Percentiles rank a stretch among this genome's conserved stretches.
phyloP scores from a whole-genome alignment of 2,888 invertebrate genomes.

The Zelleria hepariella region DNA sequence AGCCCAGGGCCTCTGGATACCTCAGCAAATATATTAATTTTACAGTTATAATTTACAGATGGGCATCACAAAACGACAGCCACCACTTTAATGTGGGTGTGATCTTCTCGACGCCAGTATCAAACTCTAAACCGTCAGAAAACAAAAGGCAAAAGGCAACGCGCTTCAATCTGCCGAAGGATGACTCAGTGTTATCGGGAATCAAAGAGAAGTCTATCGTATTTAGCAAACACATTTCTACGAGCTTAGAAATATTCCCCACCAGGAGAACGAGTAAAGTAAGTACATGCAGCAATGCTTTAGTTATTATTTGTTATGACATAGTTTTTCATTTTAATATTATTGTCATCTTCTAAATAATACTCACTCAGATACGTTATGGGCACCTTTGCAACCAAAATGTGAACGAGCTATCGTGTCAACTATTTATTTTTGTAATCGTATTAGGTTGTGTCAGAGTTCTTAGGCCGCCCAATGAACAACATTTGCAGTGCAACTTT shows the following conservation, averaged over 20 bases:
- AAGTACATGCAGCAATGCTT: slow-evolving; percentile 10
- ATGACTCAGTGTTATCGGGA: slow-evolving; percentile 45
- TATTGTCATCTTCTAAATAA: too few relatives aligned
- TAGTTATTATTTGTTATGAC: not conserved
- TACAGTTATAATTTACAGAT: too few relatives aligned
- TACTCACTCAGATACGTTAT: too few relatives aligned
- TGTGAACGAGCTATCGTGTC: too few relatives aligned
- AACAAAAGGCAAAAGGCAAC: slow-evolving; percentile 70
- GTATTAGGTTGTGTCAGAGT: too few relatives aligned
- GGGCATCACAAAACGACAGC: slow-evolving; percentile 74
- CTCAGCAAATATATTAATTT: too few relatives aligned
- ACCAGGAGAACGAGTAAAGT: slow-evolving; percentile 61
- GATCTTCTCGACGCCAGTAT: slow-evolving; percentile 86
- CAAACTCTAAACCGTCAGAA: slow-evolving; percentile 45
- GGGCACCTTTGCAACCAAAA: too few relatives aligned
- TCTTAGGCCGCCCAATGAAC: too few relatives aligned
- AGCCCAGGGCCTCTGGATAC: too few relatives aligned
- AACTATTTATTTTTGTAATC: too few relatives aligned
- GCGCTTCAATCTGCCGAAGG: slow-evolving; percentile 74
- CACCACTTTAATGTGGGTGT: slow-evolving; percentile 75
- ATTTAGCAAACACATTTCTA: slow-evolving; percentile 60
- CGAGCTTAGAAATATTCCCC: slow-evolving; percentile 68
- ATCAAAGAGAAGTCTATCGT: slow-evolving; percentile 52
- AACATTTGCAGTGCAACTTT: too few relatives aligned
- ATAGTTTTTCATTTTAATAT: not conserved